A percentile compares a stretch with the other conserved stretches of the same genome.
Conservation (phyloP, 53 echinoderm and acorn worm species). For the Echinarachnius parma region DNA sequence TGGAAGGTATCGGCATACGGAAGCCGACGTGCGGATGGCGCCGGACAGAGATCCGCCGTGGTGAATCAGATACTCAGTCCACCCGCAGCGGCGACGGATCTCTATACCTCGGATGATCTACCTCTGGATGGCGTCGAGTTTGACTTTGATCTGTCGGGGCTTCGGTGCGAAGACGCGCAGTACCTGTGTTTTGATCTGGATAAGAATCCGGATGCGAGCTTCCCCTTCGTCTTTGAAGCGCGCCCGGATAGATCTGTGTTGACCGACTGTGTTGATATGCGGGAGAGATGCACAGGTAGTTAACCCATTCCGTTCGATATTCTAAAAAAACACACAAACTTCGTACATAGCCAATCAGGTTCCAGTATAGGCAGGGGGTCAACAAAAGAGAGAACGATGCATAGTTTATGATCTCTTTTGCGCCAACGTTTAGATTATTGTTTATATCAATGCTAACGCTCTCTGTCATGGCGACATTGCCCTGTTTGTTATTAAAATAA, state of each 20-base stretch:
- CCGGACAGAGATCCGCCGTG: slow-evolving; percentile 26
- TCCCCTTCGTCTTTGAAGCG: slow-evolving; percentile 39
- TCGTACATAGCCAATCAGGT: no score
- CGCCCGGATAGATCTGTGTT: slow-evolving; percentile 50
- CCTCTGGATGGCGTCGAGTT: slow-evolving; percentile 39
- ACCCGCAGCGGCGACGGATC: slow-evolving; percentile 4
- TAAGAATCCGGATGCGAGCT: slow-evolving; percentile 45
- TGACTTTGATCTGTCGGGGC: slow-evolving; percentile 29
- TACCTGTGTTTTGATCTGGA: slow-evolving; percentile 49
- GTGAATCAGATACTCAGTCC: slow-evolving; percentile 31
- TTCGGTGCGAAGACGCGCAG: slow-evolving; percentile 37
- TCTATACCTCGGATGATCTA: slow-evolving; percentile 21
- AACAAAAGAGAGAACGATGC: no score
- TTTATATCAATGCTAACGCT: no score
- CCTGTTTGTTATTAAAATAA: no score
- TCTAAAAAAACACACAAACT: no score
- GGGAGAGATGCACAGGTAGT: slow-evolving; percentile 68
- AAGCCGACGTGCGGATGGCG: slow-evolving; percentile 15
- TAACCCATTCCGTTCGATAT: no score
- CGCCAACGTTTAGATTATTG: no score
- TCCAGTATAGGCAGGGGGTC: no score
- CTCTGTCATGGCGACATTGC: no score
- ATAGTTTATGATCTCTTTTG: no score
- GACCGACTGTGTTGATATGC: slow-evolving; percentile 57
- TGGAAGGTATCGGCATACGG: slow-evolving; percentile 34